Percentiles rank a stretch among this genome's conserved stretches.
Conservation (phyloP, 2,888 invertebrate species). For the Idaea biselata region DNA sequence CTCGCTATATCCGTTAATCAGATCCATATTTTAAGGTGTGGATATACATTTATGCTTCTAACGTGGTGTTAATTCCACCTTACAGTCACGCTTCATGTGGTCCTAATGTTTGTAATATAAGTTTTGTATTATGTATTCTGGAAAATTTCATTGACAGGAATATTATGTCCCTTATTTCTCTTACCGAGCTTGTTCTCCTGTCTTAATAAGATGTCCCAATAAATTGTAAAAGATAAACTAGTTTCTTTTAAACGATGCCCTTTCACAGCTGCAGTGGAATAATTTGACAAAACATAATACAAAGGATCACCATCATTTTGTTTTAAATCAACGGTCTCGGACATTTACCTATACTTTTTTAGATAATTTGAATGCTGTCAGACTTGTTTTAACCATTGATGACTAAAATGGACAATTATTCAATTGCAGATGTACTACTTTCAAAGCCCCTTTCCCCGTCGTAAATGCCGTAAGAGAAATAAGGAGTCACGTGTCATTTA, state of each 20-base stretch:
- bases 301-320: constrained; percentile 62
- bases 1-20: too few relatives aligned
- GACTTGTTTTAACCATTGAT: constrained; percentile 81
- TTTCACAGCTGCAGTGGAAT: constrained; percentile 79
- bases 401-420: constrained; percentile 75
- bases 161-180: constrained; percentile 75
- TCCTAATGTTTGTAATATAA: background rate
- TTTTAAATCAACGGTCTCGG: constrained; percentile 54
- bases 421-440: constrained; percentile 70
- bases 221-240: constrained; percentile 49
- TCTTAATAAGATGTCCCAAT: constrained; percentile 33
- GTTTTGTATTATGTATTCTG: constrained; percentile 45
- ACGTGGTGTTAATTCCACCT: background rate
- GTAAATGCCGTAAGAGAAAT: constrained; percentile 72
- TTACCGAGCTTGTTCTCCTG: constrained; percentile 53
- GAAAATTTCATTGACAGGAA: constrained; percentile 74
- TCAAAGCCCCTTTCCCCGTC: constrained; percentile 57
- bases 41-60: background rate
- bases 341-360: constrained; percentile 49
- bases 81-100: background rate
- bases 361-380: constrained; percentile 66
- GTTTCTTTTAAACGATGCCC: constrained; percentile 68
- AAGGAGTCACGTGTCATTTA: constrained; percentile 50
- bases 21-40: background rate
- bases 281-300: constrained; percentile 57